Conservation (phyloP, 2,113 vertebrate species). For the Corythoichthys haematopterus region DNA sequence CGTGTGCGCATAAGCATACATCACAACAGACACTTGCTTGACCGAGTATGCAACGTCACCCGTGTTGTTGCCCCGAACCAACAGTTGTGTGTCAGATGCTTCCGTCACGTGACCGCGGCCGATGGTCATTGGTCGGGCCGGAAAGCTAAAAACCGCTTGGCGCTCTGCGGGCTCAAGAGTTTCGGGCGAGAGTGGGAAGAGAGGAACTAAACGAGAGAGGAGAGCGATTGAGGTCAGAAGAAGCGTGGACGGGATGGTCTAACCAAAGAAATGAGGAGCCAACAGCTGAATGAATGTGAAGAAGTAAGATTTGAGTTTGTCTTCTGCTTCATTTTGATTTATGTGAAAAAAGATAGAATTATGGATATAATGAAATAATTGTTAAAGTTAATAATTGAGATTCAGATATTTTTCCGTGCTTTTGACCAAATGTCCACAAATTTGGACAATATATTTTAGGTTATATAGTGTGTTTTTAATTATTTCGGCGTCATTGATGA, state of each 20-base stretch:
- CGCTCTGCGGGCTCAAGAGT: slow-evolving; percentile 42
- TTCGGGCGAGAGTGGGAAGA: slow-evolving; percentile 28
- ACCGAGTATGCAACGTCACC: slow-evolving; percentile 48
- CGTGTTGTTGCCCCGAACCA: slow-evolving; percentile 60
- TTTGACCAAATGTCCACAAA: too few species aligned
- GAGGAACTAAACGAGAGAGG: slow-evolving; percentile 29
- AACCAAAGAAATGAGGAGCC: slow-evolving; percentile 58
- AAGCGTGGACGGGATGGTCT: slow-evolving; percentile 34
- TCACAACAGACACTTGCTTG: slow-evolving; percentile 49
- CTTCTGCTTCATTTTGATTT: background rate
- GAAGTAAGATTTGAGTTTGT: slow-evolving; percentile 49
- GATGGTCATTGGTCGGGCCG: slow-evolving; percentile 48
- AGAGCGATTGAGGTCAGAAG: background rate
- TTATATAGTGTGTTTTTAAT: too few species aligned
- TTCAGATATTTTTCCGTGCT: too few species aligned
- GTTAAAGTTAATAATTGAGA: too few species aligned
- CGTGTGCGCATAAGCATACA: slow-evolving; percentile 40
- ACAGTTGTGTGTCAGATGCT: slow-evolving; percentile 57
- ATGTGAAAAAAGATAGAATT: too few species aligned
- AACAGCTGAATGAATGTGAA: slow-evolving; percentile 52
- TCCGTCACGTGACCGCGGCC: slow-evolving; percentile 49
- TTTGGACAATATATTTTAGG: too few species aligned
- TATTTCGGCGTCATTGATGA: too few species aligned
- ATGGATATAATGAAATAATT: too few species aligned
- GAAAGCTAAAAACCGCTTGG: slow-evolving; percentile 58